These are phyloP conservation scores for Sebastes hubbsi DNA, from an alignment of 2,797 vertebrate genomes.

Conservation along the genomic window DNA sequence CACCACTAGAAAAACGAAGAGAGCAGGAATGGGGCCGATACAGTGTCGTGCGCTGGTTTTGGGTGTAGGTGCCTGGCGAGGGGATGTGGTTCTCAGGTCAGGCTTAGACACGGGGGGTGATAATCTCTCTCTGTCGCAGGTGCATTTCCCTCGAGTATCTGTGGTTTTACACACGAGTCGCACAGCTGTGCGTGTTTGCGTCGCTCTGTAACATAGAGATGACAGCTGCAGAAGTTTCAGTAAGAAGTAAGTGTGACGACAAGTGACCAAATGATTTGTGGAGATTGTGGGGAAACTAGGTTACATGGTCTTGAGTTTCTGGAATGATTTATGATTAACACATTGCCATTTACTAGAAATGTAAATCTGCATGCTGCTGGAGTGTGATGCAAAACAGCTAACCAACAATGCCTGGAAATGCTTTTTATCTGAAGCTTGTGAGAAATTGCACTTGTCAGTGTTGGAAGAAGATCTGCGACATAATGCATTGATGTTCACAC, in stretches of 20 bases:
- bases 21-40: constrained; percentile 9
- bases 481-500: background rate
- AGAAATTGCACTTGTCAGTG: background rate
- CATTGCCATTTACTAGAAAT: background rate
- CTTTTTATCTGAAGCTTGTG: background rate
- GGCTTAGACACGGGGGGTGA: constrained; percentile 43
- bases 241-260: background rate
- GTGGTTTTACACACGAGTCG: constrained; percentile 76
- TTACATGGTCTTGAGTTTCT: background rate
- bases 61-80: constrained; percentile 45
- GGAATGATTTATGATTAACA: background rate
- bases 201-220: constrained; percentile 43
- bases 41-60: constrained; percentile 34
- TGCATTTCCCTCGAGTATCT: constrained; percentile 76
- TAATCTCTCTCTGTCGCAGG: constrained; percentile 75
- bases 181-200: constrained; percentile 74
- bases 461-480: background rate
- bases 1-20: background rate
- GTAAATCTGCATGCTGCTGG: background rate
- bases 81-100: constrained; percentile 78
- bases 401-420: background rate
- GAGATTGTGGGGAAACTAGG: background rate
- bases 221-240: constrained; percentile 62
- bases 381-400: background rate
- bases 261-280: constrained; percentile 57